Conservation (phyloP, 2,888 invertebrate genomes). For the Pachycephus smyrnensis region DNA sequence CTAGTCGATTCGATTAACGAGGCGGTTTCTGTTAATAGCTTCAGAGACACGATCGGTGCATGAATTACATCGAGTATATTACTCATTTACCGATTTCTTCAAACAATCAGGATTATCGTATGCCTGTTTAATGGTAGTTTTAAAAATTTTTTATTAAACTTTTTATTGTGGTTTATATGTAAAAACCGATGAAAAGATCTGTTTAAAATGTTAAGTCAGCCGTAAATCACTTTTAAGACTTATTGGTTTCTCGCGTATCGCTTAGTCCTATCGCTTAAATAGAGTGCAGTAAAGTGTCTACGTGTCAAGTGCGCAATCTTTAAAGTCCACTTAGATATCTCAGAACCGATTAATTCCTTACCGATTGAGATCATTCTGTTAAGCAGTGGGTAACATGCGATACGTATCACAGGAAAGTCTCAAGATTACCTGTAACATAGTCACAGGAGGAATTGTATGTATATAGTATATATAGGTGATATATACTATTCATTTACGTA, state of each 20-base stretch:
- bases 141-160: neutral
- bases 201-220: neutral
- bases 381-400: neutral
- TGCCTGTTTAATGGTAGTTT: neutral
- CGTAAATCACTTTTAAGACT: neutral
- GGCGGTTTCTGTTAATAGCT: neutral
- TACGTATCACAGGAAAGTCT: neutral
- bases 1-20: constrained; percentile 2
- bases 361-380: neutral
- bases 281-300: neutral
- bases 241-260: neutral
- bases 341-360: neutral
- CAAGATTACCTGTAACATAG: neutral
- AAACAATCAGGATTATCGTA: neutral
- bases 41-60: neutral
- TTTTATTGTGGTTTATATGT: neutral
- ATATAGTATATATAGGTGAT: neutral
- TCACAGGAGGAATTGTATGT: neutral
- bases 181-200: neutral
- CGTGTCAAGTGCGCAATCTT: neutral
- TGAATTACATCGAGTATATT: neutral
- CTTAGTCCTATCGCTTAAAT: neutral
- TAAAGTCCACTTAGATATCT: neutral
- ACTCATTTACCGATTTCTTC: neutral
- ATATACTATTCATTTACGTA: neutral